Conservation (phyloP, 2,113 vertebrate genomes). For the Psephotus haematonotus region DNA sequence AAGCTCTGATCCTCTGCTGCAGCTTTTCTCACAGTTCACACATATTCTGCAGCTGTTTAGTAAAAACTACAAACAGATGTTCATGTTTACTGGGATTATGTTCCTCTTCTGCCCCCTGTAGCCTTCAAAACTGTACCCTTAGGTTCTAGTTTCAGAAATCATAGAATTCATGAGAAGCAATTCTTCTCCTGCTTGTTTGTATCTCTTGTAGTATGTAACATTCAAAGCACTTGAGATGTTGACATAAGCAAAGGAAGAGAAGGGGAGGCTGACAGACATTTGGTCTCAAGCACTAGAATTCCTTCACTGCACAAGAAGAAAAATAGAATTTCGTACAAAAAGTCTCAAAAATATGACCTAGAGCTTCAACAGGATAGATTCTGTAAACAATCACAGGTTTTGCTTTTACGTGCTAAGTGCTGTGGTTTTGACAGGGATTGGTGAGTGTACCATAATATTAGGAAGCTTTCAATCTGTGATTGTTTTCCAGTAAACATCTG, state of each 20-base stretch:
- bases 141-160: not conserved
- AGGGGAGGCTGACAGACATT: not conserved
- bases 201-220: not conserved
- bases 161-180: not conserved
- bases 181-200: not conserved
- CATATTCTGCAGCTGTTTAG: not conserved
- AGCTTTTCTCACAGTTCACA: not conserved
- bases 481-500: not conserved
- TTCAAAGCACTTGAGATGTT: not conserved
- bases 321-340: not conserved
- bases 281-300: not conserved
- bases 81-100: not conserved
- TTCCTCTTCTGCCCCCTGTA: not conserved
- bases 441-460: not conserved
- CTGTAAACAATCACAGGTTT: not conserved
- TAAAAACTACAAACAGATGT: not conserved
- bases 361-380: not conserved
- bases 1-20: not conserved
- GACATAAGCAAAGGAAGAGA: not conserved
- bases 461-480: not conserved
- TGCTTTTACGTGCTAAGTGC: not conserved
- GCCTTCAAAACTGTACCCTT: not conserved
- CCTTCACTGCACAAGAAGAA: not conserved
- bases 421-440: not conserved
- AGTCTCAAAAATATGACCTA: not conserved